A percentile compares a stretch with the other conserved stretches of the same genome.
phyloP scores from a whole-genome alignment of 64 coral and sea anemone genomes.

The Dendrophyllia cribrosa region DNA sequence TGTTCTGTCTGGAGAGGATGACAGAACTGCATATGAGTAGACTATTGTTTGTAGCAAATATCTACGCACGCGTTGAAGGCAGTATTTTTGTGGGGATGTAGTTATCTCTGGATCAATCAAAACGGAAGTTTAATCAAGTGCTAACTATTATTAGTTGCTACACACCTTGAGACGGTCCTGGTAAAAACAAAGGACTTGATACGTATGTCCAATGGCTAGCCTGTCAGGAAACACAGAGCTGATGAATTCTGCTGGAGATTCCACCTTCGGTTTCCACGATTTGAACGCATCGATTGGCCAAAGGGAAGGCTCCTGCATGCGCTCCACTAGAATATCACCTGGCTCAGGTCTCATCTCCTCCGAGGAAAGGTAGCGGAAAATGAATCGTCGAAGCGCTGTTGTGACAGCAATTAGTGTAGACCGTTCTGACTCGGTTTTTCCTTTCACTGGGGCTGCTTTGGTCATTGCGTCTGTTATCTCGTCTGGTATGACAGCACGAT shows the following conservation, averaged over 20 bases:
- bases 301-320: constrained; percentile 77
- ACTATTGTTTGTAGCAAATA: too few species aligned
- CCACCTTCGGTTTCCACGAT: neutral
- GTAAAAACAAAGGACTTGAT: constrained; percentile 35
- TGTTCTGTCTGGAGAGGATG: too few species aligned
- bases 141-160: neutral
- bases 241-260: neutral
- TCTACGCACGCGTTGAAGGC: too few species aligned
- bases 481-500: constrained; percentile 43
- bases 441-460: constrained; percentile 17
- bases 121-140: neutral
- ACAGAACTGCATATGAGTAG: too few species aligned
- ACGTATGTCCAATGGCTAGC: constrained; percentile 39
- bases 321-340: constrained; percentile 22
- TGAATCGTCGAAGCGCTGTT: constrained; percentile 82
- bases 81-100: too few species aligned
- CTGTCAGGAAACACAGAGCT: constrained; percentile 17
- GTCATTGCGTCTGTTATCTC: constrained; percentile 48
- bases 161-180: constrained; percentile 20
- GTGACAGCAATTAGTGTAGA: constrained; percentile 46
- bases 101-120: neutral
- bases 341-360: constrained; percentile 79
- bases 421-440: neutral
- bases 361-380: constrained; percentile 88
- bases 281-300: constrained; percentile 74